Base-by-base conservation (phyloP, 2,113 vertebrate genomes). In the Anhinga anhinga region DNA sequence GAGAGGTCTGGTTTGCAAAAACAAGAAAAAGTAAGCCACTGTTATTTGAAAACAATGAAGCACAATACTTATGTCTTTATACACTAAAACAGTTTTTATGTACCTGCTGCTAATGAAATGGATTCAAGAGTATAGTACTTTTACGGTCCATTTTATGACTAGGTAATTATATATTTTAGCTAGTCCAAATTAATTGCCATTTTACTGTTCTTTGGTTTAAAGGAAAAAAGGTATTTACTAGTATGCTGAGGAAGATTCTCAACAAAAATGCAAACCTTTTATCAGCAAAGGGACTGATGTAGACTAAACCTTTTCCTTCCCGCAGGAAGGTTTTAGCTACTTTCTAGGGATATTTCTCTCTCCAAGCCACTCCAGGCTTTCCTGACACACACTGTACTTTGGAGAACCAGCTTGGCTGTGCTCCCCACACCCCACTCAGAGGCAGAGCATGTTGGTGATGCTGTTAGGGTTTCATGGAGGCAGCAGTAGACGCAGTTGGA, bases 101-200 rank as follows among this genome's bases (percentile, higher is more conserved):
- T 87, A 88, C 67, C 44, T 91, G 73, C 52, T 91, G 34, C 61
- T 95, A 94, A 94, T 84, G 93, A 86, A 95, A 88, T 66, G 71
- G 44, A 95, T 97, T 94, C 82, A 90, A 94, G 82, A 93, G 61
- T 85, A 70, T 70, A 88, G 86, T 90, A 78, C 84, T 95, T 97
- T 97, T 97, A 96, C 84, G 82, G 93, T 81, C 91, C 61, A 81
- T 96, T 97, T 96, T 97, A 97, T 95, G 90, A 86, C 44, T 91
- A 94, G 47, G 63, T 94, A 97, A 97, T 97, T 95, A 93, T 94
- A 92, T 96, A 95, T 96, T 97, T 97, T 97, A 96, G 82, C 82
- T 96, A 87, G n/a, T 93, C 36, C 84, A 91, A 96, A 95, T 96
- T 96, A 95, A 97, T 95, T 95, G 91, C 62, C 92, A 94, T 95